Percentiles rank a stretch among this genome's conserved stretches.
Evolutionary conservation across 2,797 vertebrate genomes (phyloP).

Genomic region (Acanthopagrus latus): DNA sequence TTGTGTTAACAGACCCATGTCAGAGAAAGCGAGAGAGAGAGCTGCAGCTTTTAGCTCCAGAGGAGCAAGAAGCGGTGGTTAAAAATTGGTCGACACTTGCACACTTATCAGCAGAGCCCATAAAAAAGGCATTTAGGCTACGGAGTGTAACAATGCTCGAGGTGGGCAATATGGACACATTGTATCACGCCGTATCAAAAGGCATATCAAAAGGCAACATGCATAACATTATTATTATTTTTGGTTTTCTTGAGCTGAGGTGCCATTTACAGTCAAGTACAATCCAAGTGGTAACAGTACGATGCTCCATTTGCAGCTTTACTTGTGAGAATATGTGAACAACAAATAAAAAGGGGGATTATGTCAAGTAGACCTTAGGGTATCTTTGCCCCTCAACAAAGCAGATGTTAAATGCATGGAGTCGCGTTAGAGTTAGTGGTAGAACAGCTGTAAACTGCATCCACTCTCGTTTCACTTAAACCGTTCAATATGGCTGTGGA

Average conservation of each 20-base stretch:
- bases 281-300: background rate
- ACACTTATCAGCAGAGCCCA: slow-evolving; percentile 45
- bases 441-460: background rate
- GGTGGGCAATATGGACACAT: slow-evolving; percentile 17
- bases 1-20: slow-evolving; percentile 66
- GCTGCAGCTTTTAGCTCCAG: slow-evolving; percentile 38
- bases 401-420: slow-evolving; percentile 6
- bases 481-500: background rate
- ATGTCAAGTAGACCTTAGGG: slow-evolving; percentile 18
- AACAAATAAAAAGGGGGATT: slow-evolving; percentile 6
- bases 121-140: slow-evolving; percentile 50
- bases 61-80: slow-evolving; percentile 45
- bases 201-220: slow-evolving; percentile 26
- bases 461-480: background rate
- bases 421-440: background rate
- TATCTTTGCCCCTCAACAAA: slow-evolving; percentile 7
- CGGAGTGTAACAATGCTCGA: slow-evolving; percentile 13
- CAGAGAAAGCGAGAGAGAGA: slow-evolving; percentile 18
- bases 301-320: slow-evolving; percentile 21
- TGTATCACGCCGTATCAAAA: slow-evolving; percentile 12
- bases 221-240: slow-evolving; percentile 24
- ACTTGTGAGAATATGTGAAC: background rate
- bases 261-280: slow-evolving; percentile 28
- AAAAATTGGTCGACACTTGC: slow-evolving; percentile 29
- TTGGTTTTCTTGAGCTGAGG: slow-evolving; percentile 30